These are phyloP conservation scores for Sarotherodon lohbergeri DNA, from an alignment of 2,113 vertebrate genomes.

Conservation along the genomic window DNA sequence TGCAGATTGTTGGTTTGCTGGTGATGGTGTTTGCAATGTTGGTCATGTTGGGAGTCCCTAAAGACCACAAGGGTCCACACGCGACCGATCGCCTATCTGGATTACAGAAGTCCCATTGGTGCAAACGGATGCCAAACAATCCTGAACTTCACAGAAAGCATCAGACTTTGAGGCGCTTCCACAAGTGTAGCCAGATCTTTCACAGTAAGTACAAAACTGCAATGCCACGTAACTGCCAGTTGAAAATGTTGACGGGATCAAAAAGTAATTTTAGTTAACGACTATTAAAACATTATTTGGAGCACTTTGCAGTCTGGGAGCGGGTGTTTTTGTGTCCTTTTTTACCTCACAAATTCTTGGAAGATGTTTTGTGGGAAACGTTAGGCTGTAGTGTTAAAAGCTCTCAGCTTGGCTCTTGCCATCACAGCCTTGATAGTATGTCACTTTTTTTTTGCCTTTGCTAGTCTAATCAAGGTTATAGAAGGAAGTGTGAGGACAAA, in stretches of 20 bases:
- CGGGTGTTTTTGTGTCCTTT: background rate
- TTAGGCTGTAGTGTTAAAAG: conserved; percentile 38
- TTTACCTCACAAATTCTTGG: background rate
- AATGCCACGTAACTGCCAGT: background rate
- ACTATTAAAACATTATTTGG: background rate
- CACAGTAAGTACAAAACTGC: conserved; percentile 65
- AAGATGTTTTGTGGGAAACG: conserved; percentile 9
- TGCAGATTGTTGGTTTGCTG: conserved; percentile 42
- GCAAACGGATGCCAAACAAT: conserved; percentile 30
- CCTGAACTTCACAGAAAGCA: background rate
- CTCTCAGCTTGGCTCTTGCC: background rate
- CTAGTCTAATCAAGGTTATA: conserved; percentile 25
- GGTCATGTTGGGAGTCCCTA: conserved; percentile 55
- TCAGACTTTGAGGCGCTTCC: conserved; percentile 15
- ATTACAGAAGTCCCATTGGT: conserved; percentile 29
- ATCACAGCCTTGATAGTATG: conserved; percentile 2
- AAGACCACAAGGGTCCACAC: conserved; percentile 30
- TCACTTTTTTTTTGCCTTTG: conserved; percentile 3
- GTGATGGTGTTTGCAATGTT: conserved; percentile 50
- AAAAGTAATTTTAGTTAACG: background rate
- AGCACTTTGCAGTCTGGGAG: background rate
- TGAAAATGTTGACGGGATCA: background rate
- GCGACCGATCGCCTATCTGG: background rate
- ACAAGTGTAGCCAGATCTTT: conserved; percentile 47
- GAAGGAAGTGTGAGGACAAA: background rate